Evolutionary conservation across 2,113 vertebrate species (phyloP).

Genomic region (Pelusios castaneus): DNA sequence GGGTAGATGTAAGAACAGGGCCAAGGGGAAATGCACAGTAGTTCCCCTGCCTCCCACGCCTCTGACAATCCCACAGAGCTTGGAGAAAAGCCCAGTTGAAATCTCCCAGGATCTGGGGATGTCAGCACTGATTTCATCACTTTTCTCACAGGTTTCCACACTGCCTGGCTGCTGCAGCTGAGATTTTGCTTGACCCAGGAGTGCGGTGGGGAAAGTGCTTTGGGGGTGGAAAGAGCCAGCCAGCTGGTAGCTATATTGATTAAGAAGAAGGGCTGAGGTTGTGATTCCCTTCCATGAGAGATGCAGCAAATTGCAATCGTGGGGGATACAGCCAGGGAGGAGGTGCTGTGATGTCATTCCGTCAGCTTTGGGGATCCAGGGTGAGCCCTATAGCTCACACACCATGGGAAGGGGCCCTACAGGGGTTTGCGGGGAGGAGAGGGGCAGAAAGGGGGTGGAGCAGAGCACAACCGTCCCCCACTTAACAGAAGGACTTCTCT

Average conservation of each 20-base stretch:
- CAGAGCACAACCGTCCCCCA: neutral
- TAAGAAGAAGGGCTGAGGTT: neutral
- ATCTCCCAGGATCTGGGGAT: neutral
- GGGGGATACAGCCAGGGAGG: neutral
- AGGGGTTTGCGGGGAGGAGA: neutral
- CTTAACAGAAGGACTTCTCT: neutral
- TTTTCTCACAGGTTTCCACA: neutral
- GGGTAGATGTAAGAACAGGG: neutral
- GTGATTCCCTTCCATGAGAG: neutral
- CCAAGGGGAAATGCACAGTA: neutral
- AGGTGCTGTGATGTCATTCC: neutral
- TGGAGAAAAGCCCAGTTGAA: neutral
- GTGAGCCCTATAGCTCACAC: neutral
- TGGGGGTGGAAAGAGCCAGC: neutral
- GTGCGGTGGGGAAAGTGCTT: neutral
- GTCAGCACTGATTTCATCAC: neutral
- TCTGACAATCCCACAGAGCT: neutral
- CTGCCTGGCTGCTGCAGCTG: neutral
- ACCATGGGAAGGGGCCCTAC: neutral
- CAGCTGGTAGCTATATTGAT: neutral
- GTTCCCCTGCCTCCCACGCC: neutral
- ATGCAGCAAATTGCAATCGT: neutral
- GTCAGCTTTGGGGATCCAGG: neutral
- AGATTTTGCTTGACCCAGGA: neutral
- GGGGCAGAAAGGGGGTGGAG: neutral